Base-by-base conservation (phyloP, 2,888 invertebrate species). In the Harpalus rufipes region DNA sequence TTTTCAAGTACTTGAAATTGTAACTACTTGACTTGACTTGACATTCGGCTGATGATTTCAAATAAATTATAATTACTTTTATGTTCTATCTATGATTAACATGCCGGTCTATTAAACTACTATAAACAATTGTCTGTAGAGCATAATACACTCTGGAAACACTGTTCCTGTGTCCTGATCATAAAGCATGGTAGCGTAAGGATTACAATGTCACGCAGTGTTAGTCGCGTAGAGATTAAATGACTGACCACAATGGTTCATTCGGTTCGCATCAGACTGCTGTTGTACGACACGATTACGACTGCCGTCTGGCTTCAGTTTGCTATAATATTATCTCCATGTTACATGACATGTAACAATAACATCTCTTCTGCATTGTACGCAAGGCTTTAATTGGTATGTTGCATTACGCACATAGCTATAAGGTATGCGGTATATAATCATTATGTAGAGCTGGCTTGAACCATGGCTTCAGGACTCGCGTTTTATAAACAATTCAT, bases 131-230 rank as follows among this genome's bases (percentile, higher is more conserved):
- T 32, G 32, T 1, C 32, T 32, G 32, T 5, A 32, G 5, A 51
- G 44, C 44, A 51, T 51, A 12, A 12, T 51, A 12, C 44, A 12
- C 12, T 51, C 4, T 51, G 44, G 5, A 51, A 51, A 51, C 44
- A 10, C 1, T 51, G 12, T 51, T 12, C 32, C 25, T 5, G 18
- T 63, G 12, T 25, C 25, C 25, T 63, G 59, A 63, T 63, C 21
- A 63, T 25, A 12, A 61, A 68, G 32, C 39, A 68, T 39, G n/a
- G 39, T 14, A 14, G 7, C 14, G 68, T 32, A 68, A 68, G 68
- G 32, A 68, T 39, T 68, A 68, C 32, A 68, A 39, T 68, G 68
- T 68, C 68, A 68, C 25, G 68, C 39, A 32, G n/a, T 32, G 68
- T 68, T 68, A 68, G 39, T 32, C 32, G 8, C 21, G 21, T 12